Evolutionary conservation across 2,797 vertebrate species (phyloP).

Genomic region (Epinephelus coioides): DNA sequence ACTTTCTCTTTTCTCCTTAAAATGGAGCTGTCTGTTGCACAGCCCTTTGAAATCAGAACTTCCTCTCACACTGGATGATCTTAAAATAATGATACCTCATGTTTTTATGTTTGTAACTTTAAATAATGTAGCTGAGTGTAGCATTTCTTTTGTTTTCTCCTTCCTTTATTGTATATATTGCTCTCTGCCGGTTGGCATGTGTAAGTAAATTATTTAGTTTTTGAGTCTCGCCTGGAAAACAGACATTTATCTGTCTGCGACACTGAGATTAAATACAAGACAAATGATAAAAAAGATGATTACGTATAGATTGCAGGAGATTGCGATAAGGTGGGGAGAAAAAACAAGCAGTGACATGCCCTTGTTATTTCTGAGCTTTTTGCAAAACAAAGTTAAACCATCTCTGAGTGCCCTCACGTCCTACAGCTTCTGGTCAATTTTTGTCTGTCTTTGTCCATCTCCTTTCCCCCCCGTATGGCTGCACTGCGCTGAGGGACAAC

Average conservation of each 20-base stretch:
- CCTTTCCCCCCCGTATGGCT: background rate
- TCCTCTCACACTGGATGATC: background rate
- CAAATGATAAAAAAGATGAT: constrained; percentile 9
- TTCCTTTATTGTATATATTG: background rate
- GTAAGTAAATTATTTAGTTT: constrained; percentile 16
- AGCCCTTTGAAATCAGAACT: constrained; percentile 28
- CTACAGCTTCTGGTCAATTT: constrained; percentile 26
- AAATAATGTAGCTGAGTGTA: background rate
- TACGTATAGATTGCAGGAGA: background rate
- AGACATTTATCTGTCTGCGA: constrained; percentile 18
- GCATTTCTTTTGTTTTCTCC: background rate
- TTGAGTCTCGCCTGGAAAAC: constrained; percentile 20
- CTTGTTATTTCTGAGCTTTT: constrained; percentile 17
- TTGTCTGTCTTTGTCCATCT: constrained; percentile 27
- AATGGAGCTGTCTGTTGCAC: background rate
- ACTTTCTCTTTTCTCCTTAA: constrained; percentile 27
- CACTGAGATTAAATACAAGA: constrained; percentile 3
- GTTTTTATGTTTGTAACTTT: constrained; percentile 29
- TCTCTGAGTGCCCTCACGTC: constrained; percentile 43
- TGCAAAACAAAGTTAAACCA: constrained; percentile 20
- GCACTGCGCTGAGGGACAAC: constrained; percentile 23
- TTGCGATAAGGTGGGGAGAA: background rate
- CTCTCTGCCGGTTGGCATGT: constrained; percentile 2
- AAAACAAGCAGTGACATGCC: background rate
- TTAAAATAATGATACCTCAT: constrained; percentile 19